phyloP scores from a whole-genome alignment of 2,797 vertebrate species.

The Esox lucius region DNA sequence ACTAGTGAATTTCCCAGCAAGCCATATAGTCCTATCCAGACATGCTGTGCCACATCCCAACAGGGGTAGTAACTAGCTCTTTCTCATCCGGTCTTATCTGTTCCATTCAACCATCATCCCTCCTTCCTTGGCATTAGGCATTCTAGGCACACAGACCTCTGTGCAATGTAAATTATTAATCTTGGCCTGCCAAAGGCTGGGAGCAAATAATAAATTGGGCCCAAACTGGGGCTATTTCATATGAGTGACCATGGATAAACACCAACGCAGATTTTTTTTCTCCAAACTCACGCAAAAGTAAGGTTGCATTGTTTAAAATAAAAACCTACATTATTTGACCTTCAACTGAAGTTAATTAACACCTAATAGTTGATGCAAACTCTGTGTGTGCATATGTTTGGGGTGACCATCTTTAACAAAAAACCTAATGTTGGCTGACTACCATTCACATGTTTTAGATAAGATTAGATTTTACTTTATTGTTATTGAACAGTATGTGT shows the following conservation, averaged over 20 bases:
- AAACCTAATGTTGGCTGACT: no score
- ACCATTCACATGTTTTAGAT: no score
- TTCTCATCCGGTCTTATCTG: slow-evolving; percentile 26
- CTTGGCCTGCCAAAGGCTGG: slow-evolving; percentile 73
- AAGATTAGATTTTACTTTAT: no score
- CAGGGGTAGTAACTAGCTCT: slow-evolving; percentile 39
- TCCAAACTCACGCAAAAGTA: slow-evolving; percentile 70
- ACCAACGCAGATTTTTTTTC: slow-evolving; percentile 52
- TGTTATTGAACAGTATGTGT: no score
- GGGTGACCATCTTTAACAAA: no score
- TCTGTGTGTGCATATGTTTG: no score
- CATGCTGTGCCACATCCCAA: slow-evolving; percentile 57
- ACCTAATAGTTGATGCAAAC: slow-evolving; percentile 31
- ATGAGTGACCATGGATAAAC: slow-evolving; percentile 77
- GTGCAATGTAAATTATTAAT: slow-evolving; percentile 79
- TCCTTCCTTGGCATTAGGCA: slow-evolving; percentile 26
- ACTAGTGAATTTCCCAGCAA: slow-evolving; percentile 63
- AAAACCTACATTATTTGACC: slow-evolving; percentile 53
- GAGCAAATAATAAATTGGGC: slow-evolving; percentile 79
- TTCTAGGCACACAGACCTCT: slow-evolving; percentile 11
- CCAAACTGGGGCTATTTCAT: slow-evolving; percentile 75
- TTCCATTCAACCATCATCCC: slow-evolving; percentile 22
- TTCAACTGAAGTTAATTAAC: slow-evolving; percentile 47
- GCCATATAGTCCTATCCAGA: slow-evolving; percentile 30
- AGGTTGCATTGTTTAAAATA: slow-evolving; percentile 67